These are phyloP conservation scores for Xylota sylvarum DNA, from an alignment of 2,888 invertebrate species.

Conservation along the genomic window DNA sequence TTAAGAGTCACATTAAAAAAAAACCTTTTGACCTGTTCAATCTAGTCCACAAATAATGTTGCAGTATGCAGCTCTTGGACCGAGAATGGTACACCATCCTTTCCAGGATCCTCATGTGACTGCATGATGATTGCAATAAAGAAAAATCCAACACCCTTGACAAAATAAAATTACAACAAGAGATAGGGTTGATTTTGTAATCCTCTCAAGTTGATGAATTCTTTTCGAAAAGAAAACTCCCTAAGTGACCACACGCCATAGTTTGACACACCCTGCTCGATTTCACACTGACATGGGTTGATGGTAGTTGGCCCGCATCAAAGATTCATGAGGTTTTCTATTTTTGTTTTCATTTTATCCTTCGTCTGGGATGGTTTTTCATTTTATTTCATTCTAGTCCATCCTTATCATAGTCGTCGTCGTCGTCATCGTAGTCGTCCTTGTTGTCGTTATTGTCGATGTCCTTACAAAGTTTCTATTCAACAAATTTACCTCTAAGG, in stretches of 20 bases:
- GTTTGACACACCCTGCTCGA: slow-evolving; percentile 51
- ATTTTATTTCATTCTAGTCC: slow-evolving; percentile 9
- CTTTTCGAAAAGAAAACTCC: slow-evolving; percentile 17
- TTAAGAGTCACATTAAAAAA: too few relatives aligned
- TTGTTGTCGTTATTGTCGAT: slow-evolving; percentile 32
- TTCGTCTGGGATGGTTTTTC: slow-evolving; percentile 29
- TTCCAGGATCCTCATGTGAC: neutral
- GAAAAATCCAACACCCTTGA: slow-evolving; percentile 20
- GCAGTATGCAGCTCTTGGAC: too few relatives aligned
- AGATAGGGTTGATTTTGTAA: slow-evolving; percentile 51
- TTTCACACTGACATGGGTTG: slow-evolving; percentile 63
- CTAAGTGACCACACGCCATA: slow-evolving; percentile 43
- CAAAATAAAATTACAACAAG: slow-evolving; percentile 40
- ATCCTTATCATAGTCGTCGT: slow-evolving; percentile 13
- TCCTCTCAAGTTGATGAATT: slow-evolving; percentile 49
- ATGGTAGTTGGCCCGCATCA: slow-evolving; percentile 65
- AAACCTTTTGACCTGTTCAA: too few relatives aligned
- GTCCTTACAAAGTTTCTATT: slow-evolving; percentile 65
- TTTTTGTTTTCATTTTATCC: slow-evolving; percentile 34
- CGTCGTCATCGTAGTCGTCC: too few relatives aligned
- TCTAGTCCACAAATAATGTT: too few relatives aligned
- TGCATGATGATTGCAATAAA: slow-evolving; percentile 15
- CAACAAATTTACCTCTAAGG: slow-evolving; percentile 67
- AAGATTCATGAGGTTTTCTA: slow-evolving; percentile 65
- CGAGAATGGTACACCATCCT: too few relatives aligned